Evolutionary conservation across 2,888 invertebrate genomes (phyloP).

Genomic region (Myopa testacea): DNA sequence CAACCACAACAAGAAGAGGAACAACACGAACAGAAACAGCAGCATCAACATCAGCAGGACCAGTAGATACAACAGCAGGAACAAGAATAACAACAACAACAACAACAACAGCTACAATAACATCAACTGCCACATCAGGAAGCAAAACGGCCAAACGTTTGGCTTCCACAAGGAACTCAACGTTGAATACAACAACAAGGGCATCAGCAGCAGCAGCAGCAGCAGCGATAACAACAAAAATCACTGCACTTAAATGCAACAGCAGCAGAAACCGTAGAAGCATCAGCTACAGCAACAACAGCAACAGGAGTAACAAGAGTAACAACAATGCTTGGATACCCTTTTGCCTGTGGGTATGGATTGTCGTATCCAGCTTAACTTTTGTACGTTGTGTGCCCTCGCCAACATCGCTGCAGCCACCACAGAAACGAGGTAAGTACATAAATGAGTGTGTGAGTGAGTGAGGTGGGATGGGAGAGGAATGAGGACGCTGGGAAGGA

Average conservation of each 20-base stretch:
- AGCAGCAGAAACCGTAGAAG: conserved; percentile 37
- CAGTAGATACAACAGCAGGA: conserved; percentile 18
- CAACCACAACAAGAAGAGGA: conserved; percentile 28
- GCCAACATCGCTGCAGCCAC: conserved; percentile 64
- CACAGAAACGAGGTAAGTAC: conserved; percentile 67
- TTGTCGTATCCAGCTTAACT: conserved; percentile 57
- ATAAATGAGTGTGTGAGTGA: not conserved
- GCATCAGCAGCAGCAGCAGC: conserved; percentile 22
- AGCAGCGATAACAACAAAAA: conserved; percentile 9
- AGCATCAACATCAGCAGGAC: conserved; percentile 20
- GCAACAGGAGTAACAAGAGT: conserved; percentile 30
- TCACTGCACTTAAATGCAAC: conserved; percentile 20
- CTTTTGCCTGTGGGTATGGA: conserved; percentile 56
- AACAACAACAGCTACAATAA: conserved; percentile 43
- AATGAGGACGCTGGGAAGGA: not conserved
- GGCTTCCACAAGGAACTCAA: conserved; percentile 45
- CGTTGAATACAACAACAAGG: conserved; percentile 27
- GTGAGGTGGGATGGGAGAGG: not conserved
- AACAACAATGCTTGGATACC: conserved; percentile 53
- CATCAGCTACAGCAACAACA: conserved; percentile 33
- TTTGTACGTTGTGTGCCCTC: conserved; percentile 65
- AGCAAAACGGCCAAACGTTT: conserved; percentile 49
- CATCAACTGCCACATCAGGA: conserved; percentile 28
- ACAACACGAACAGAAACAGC: conserved; percentile 33
- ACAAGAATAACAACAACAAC: conserved; percentile 24